Base-by-base conservation (phyloP, 2,888 invertebrate genomes). In the Epirrhoe alternata region DNA sequence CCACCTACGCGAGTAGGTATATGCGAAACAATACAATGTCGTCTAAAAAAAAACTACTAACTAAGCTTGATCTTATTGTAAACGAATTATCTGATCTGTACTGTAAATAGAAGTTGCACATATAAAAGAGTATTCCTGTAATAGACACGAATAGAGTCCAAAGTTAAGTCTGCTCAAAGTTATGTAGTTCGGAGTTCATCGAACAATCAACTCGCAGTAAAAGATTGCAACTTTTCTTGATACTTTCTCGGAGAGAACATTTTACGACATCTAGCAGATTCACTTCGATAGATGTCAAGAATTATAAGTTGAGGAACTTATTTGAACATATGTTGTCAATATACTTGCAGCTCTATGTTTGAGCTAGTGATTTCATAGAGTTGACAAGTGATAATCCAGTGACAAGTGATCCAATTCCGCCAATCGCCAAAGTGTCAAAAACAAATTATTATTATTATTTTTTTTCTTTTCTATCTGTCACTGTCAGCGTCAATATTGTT, bases 201-300 rank as follows among this genome's bases (percentile, higher is more conserved):
- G 56, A 56, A 56, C 56, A 56, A 56, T 56, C 45, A 31, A 31
- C 30, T 45, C 45, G 42, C n/a, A 50, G 16, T 38, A 38, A 38
- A 50, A 50, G 16, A 50, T 47, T 49, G 45, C 35, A 58, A 58
- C 58, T 58, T 58, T 35, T 8, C 12, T n/a, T 3, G 35, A 14
- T 49, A 49, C 35, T 58, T 56, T 58, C 10, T 52, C 38, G 12
- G 33, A 8, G 12, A 30, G 33, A 47, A 47, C 16, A 14, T 47
- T 57, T 47, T 49, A 33, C 31, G 1, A 47, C 45, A 6, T 55
- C 24, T 16, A 7, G 2, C 10, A 10, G 10, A 38, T 38, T 38
- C 35, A 38, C 8, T 38, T 38, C 35, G 35, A 38, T 8, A 8
- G 3, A 38, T 10, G 35, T 8, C 35, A 38, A 10, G 35, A 38